These are phyloP conservation scores for Atopsyche davidsoni DNA, from an alignment of 1,140 invertebrate genomes.

Conservation along the genomic window DNA sequence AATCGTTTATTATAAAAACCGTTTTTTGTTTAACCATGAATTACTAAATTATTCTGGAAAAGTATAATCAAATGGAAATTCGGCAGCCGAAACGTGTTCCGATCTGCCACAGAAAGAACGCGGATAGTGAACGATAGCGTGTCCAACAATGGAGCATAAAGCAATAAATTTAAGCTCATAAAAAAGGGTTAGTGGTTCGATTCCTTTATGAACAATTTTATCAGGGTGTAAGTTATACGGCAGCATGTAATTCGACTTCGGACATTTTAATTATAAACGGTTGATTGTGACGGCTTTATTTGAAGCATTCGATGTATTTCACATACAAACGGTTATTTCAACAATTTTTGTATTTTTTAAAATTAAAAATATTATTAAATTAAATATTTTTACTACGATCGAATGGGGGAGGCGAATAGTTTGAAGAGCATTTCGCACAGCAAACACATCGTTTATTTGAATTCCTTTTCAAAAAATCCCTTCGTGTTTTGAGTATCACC, in stretches of 20 bases:
- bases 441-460: neutral
- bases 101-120: constrained; percentile 5
- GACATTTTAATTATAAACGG: no score
- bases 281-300: no score
- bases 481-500: neutral
- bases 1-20: no score
- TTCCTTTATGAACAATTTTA: constrained; percentile 7
- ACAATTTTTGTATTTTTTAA: no score
- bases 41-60: neutral
- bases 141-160: constrained; percentile 16
- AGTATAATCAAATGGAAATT: neutral
- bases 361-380: no score
- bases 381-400: neutral
- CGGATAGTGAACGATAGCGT: constrained; percentile 5
- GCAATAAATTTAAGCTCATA: constrained; percentile 19
- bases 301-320: no score
- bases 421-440: neutral
- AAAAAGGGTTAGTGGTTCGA: constrained; percentile 14
- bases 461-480: neutral
- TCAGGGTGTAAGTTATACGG: neutral
- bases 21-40: neutral
- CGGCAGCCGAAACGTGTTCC: neutral
- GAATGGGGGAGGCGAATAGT: neutral
- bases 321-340: no score
- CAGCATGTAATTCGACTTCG: neutral